Percentiles rank a stretch among this genome's conserved stretches.
Conservation (phyloP, 2,888 invertebrate genomes). For the Chymomyza procnemis region DNA sequence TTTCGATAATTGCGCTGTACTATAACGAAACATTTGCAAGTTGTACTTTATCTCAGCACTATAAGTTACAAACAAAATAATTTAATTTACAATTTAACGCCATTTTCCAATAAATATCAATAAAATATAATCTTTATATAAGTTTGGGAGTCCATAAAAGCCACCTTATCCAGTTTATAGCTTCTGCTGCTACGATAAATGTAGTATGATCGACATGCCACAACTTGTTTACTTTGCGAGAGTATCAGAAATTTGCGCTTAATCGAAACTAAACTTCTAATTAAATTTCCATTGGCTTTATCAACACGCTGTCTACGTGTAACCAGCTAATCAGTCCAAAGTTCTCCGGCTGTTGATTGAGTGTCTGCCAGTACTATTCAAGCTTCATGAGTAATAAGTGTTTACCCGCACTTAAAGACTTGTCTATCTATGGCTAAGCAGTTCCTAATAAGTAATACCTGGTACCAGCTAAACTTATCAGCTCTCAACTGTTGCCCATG, state of each 20-base stretch:
- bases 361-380: neutral
- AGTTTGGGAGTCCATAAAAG: neutral
- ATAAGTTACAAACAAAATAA: too few relatives aligned
- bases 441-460: constrained; percentile 2
- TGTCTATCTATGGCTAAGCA: constrained; percentile 6
- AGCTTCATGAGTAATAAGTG: constrained; percentile 48
- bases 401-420: constrained; percentile 4
- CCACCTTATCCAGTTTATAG: neutral
- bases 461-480: constrained; percentile 29
- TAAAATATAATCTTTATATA: too few relatives aligned
- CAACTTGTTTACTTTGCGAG: neutral
- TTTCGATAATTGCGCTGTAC: too few relatives aligned
- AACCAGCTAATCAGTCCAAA: constrained; percentile 29
- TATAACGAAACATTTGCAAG: too few relatives aligned
- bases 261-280: neutral
- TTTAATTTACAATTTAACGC: too few relatives aligned
- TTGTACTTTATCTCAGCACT: too few relatives aligned
- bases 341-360: constrained; percentile 26
- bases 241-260: neutral
- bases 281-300: neutral
- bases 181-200: neutral
- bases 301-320: neutral
- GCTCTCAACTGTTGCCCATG: constrained; percentile 41
- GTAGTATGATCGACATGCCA: neutral
- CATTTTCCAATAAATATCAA: too few relatives aligned